Percentiles rank a stretch among this genome's conserved stretches.
phyloP scores from a whole-genome alignment of 2,888 invertebrate species.

The Eilema caniola region DNA sequence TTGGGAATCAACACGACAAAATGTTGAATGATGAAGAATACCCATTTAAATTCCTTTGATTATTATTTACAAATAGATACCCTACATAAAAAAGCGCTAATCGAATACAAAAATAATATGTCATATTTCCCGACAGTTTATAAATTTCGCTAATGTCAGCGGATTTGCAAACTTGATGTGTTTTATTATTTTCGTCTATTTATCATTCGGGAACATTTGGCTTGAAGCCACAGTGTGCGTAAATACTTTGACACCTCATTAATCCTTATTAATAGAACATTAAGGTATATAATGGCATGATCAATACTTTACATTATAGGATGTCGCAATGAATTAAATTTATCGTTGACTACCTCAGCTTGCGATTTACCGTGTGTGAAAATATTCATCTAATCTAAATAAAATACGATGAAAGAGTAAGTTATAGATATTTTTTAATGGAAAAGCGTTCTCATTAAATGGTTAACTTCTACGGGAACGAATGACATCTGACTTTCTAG shows the following conservation, averaged over 20 bases:
- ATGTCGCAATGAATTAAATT: slow-evolving; percentile 33
- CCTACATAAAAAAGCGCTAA: background rate
- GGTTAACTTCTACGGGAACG: background rate
- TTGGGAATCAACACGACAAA: too few relatives aligned
- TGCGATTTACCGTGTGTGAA: slow-evolving; percentile 25
- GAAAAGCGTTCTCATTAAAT: background rate
- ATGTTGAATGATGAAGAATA: too few relatives aligned
- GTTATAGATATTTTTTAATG: background rate
- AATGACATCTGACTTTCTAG: too few relatives aligned
- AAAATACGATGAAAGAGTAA: background rate
- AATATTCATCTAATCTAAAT: background rate
- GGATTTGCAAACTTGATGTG: slow-evolving; percentile 43
- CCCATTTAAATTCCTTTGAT: too few relatives aligned
- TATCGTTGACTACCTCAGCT: slow-evolving; percentile 19
- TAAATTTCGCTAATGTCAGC: slow-evolving; percentile 26
- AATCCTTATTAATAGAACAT: slow-evolving; percentile 19
- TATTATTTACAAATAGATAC: too few relatives aligned
- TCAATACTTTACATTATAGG: slow-evolving; percentile 30
- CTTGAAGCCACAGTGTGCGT: slow-evolving; percentile 34
- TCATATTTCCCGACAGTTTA: slow-evolving; percentile 11
- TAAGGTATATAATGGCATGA: slow-evolving; percentile 24
- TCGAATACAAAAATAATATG: background rate
- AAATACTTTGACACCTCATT: slow-evolving; percentile 32
- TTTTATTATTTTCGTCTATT: slow-evolving; percentile 40
- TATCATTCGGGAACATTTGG: slow-evolving; percentile 43